Base-by-base conservation (phyloP, 1,140 invertebrate genomes). In the Drosophila grimshawi region DNA sequence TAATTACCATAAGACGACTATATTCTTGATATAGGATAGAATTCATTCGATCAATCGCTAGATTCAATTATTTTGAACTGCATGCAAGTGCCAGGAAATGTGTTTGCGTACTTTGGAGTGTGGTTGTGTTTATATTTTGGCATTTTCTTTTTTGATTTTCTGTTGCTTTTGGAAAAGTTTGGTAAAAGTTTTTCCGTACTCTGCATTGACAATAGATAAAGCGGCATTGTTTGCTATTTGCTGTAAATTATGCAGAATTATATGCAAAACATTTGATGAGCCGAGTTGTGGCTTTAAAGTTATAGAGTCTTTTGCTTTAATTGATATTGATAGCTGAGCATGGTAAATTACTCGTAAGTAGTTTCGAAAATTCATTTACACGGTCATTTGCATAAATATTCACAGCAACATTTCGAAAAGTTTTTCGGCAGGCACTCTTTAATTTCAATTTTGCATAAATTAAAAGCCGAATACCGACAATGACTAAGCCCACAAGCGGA, bases 381-480 rank as follows among this genome's bases (percentile, higher is more conserved):
- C 59, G 73, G 76, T 65, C 67, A 86, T 86, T 86, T 88, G 76
- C 82, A 82, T 88, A 79, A 79, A 79, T 79, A 73, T 65, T 51
- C 53, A 59, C 6, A 7, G 32, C 66, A 79, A 78, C 80, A 49
- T 61, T 75, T 61, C 45, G 60, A 67, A 77, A 77, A 76, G 33
- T 66, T 53, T 65, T 62, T 29, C 53, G 68, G 6, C 41, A 29
- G 37, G 32, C 63, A 65, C 81, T 88, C 83, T 89, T 88, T 88
- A 88, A 88, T 88, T 88, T 80, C 74, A 85, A 83, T 83, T 88
- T 88, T 86, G 85, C 85, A 88, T 89, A 88, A 89, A 88, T 88
- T 89, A 88, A 79, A 71, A 35, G 57, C 11, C 57, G 57, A 60
- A 80, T 46, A 33, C 43, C 32, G 69, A 53, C 74, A 68, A 65